These are phyloP conservation scores for Papilio demoleus DNA, from an alignment of 2,888 invertebrate genomes.

Conservation along the genomic window DNA sequence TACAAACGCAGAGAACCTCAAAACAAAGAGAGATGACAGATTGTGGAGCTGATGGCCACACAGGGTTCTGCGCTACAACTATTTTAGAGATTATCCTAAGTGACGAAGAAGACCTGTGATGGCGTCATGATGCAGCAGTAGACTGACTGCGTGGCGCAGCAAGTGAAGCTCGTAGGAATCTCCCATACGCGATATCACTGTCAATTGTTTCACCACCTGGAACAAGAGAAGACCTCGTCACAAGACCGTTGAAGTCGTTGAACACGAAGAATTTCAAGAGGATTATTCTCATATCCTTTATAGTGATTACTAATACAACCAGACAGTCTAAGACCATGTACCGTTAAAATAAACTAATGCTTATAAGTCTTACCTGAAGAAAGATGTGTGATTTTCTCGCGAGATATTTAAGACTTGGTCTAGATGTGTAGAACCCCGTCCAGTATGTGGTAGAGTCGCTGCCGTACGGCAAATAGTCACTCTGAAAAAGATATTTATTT, in stretches of 20 bases:
- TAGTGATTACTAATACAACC: too few relatives aligned
- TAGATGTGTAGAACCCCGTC: conserved; percentile 87
- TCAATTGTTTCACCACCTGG: conserved; percentile 68
- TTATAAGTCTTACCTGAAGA: conserved; percentile 72
- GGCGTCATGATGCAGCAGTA: conserved; percentile 95
- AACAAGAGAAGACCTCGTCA: not conserved
- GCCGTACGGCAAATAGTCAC: conserved; percentile 88
- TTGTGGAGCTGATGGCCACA: too few relatives aligned
- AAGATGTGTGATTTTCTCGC: conserved; percentile 78
- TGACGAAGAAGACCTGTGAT: conserved; percentile 91
- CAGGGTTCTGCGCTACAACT: too few relatives aligned
- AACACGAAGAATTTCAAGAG: too few relatives aligned
- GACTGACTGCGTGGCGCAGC: conserved; percentile 72
- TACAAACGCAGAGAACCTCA: not conserved
- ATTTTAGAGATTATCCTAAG: too few relatives aligned
- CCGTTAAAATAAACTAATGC: too few relatives aligned
- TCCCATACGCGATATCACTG: conserved; percentile 62
- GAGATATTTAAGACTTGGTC: conserved; percentile 82
- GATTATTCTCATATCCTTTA: too few relatives aligned
- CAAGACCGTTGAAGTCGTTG: too few relatives aligned
- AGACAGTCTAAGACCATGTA: too few relatives aligned
- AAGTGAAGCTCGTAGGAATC: conserved; percentile 73
- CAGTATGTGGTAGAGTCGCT: conserved; percentile 86
- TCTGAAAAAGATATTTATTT: too few relatives aligned
- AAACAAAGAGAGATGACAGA: too few relatives aligned